Base-by-base conservation (phyloP, 1,140 invertebrate genomes). In the Andricus grossulariae region DNA sequence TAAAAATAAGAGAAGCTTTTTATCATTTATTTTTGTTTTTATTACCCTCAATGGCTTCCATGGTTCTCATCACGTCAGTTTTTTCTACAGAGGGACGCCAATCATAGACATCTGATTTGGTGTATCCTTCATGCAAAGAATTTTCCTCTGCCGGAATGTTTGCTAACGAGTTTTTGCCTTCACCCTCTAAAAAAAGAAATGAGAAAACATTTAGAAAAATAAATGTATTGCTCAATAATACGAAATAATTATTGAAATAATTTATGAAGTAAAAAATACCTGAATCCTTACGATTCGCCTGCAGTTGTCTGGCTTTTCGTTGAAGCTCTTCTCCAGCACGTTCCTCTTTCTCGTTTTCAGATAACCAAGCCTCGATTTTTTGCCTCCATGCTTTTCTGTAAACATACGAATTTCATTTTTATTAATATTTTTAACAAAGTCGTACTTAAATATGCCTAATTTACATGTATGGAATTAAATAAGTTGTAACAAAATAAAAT, bases 351-450 rank as follows among this genome's bases (percentile, higher is more conserved):
- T 97, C 96, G 90, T 96, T 97, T 75, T 97, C 96, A 78, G 96
- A 94, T 79, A 98, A 91, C 97, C 97, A 98, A 16, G 96, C 96
- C 90, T 97, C 96, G 81, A 98, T 97, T 88, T 97, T 97, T 87
- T 97, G 95, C 50, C 95, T 92, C 96, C 96, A 97, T 80, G 96
- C 90, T 87, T 87, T 90, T 15, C 91, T 92, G 21, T 71, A 51
- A 55, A 71, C 8, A 45, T 45, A 8, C 5, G 39, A 7, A 45
- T 45, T 60, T 18, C 8, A 51, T 11, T 16, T 45, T 66, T 10
- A 55, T 60, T 19, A 60, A 55, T 50, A 70, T 16, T 25, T 19
- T 19, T 13, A n/a, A 70, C 0, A 11, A 70, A 39, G 13, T 4
- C 8, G 19, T 21, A 32, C 21, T 32, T 21, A 7, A 39, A 73